These are phyloP conservation scores for Xiphophorus maculatus DNA, from an alignment of 2,113 vertebrate genomes.

Conservation along the genomic window DNA sequence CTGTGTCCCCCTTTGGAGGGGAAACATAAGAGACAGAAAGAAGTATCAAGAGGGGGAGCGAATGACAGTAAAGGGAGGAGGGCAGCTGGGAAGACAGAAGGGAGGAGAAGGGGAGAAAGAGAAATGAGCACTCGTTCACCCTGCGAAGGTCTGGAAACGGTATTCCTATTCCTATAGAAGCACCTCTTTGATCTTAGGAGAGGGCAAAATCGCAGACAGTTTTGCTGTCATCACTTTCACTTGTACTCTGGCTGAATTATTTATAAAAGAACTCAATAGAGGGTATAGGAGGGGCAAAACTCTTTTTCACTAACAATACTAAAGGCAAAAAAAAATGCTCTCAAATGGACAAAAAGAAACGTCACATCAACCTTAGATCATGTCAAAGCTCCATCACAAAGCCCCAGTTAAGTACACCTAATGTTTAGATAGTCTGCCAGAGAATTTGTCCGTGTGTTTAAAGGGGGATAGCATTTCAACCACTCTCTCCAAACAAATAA, in stretches of 20 bases:
- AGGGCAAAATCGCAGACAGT: constrained; percentile 80
- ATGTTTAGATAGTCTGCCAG: constrained; percentile 60
- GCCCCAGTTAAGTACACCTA: constrained; percentile 61
- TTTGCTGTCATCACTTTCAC: constrained; percentile 85
- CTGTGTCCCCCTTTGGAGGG: constrained; percentile 57
- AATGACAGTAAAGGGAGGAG: constrained; percentile 31
- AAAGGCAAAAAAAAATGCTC: constrained; percentile 71
- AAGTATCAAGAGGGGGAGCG: constrained; percentile 24
- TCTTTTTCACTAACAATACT: constrained; percentile 76
- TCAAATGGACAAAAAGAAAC: constrained; percentile 68
- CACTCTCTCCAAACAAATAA: constrained; percentile 57
- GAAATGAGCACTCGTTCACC: constrained; percentile 64
- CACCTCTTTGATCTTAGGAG: constrained; percentile 82
- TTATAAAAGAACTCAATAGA: constrained; percentile 84
- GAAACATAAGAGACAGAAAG: constrained; percentile 52
- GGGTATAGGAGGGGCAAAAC: constrained; percentile 78
- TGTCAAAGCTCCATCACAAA: constrained; percentile 69
- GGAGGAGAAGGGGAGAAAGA: constrained; percentile 34
- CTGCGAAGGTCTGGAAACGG: constrained; percentile 76
- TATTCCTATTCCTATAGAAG: constrained; percentile 82
- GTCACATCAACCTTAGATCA: constrained; percentile 75
- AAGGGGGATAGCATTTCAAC: constrained; percentile 67
- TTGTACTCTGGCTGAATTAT: constrained; percentile 82
- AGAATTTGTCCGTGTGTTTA: constrained; percentile 52
- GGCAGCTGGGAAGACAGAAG: constrained; percentile 3